A percentile compares a stretch with the other conserved stretches of the same genome.
These are phyloP conservation scores for Aporrectodea caliginosa DNA, from an alignment of 1,140 invertebrate species.

Conservation along the genomic window DNA sequence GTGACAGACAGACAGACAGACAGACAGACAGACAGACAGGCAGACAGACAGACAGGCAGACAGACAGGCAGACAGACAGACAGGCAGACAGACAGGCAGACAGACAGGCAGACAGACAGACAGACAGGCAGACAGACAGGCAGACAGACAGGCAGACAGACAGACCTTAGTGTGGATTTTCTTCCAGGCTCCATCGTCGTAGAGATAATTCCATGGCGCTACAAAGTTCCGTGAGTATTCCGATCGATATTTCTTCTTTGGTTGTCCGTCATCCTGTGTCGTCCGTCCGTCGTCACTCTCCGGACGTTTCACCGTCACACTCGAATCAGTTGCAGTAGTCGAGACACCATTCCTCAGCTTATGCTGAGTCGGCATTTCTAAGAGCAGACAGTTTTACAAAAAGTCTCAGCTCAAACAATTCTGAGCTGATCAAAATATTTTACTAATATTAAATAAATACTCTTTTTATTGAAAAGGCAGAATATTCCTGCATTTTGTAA, in stretches of 20 bases:
- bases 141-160: neutral
- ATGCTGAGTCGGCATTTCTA: neutral
- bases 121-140: neutral
- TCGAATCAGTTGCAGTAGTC: neutral
- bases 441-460: too few relatives aligned
- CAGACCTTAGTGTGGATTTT: neutral
- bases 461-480: too few relatives aligned
- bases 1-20: neutral
- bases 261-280: neutral
- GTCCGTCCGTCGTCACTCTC: too few relatives aligned
- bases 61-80: neutral
- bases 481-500: too few relatives aligned
- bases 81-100: neutral
- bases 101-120: neutral
- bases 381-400: neutral
- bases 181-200: slow-evolving; percentile 47
- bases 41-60: neutral
- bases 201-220: slow-evolving; percentile 41
- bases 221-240: slow-evolving; percentile 49
- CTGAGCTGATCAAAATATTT: too few relatives aligned
- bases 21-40: neutral
- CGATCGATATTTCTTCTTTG: slow-evolving; percentile 23
- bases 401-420: too few relatives aligned
- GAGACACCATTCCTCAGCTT: neutral
- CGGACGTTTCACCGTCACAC: neutral